These are phyloP conservation scores for Hoplostethus mediterraneus DNA, from an alignment of 2,797 vertebrate species.

Conservation along the genomic window DNA sequence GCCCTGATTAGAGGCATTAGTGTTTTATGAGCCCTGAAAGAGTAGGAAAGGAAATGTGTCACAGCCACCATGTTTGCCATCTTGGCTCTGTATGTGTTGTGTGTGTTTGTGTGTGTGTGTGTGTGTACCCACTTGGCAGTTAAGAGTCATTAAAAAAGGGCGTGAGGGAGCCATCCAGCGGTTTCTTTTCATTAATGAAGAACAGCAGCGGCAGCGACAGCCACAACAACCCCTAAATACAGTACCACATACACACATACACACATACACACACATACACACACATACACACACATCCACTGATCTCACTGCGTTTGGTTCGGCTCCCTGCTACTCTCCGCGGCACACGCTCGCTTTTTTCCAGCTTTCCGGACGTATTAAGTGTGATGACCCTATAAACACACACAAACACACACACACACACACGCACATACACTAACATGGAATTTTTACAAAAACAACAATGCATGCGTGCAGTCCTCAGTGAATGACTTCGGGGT, in stretches of 20 bases:
- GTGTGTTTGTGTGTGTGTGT: slow-evolving; percentile 1
- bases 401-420: slow-evolving; percentile 49
- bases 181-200: slow-evolving; percentile 77
- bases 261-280: slow-evolving; percentile 48
- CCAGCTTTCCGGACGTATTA: slow-evolving; percentile 54
- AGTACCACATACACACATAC: slow-evolving; percentile 59
- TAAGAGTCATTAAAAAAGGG: slow-evolving; percentile 83
- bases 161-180: slow-evolving; percentile 71
- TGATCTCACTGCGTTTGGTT: slow-evolving; percentile 52
- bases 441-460: slow-evolving; percentile 49
- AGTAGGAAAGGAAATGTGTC: slow-evolving; percentile 74
- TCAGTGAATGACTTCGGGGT: slow-evolving; percentile 32
- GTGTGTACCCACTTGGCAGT: slow-evolving; percentile 76
- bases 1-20: slow-evolving; percentile 48
- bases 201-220: slow-evolving; percentile 68
- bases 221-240: slow-evolving; percentile 59
- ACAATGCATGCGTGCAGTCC: slow-evolving; percentile 45
- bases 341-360: slow-evolving; percentile 45
- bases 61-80: slow-evolving; percentile 69
- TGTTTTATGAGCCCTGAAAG: slow-evolving; percentile 56
- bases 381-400: slow-evolving; percentile 61
- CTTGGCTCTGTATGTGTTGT: slow-evolving; percentile 40
- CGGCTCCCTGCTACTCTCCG: slow-evolving; percentile 40
- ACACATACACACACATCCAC: slow-evolving; percentile 48
- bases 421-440: slow-evolving; percentile 9